phyloP scores from a whole-genome alignment of 2,888 invertebrate species.

The Sinotaia quadrata region DNA sequence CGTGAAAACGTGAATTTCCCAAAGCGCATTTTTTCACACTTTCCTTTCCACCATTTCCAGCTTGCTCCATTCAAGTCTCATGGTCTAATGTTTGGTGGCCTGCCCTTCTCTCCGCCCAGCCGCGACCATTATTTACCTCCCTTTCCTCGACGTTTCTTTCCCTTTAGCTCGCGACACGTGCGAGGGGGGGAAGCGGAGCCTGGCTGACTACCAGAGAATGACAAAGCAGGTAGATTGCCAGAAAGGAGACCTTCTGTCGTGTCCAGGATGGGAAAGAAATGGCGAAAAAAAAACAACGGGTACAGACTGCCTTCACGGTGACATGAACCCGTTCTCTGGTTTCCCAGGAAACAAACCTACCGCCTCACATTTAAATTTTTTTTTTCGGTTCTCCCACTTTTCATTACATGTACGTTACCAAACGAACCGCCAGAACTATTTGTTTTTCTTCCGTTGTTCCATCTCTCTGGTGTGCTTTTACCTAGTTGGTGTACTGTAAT shows the following conservation, averaged over 20 bases:
- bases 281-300: too few species aligned
- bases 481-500: too few species aligned
- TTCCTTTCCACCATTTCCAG: not conserved
- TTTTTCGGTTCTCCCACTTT: too few species aligned
- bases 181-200: not conserved
- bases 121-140: slow-evolving; percentile 4
- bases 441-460: too few species aligned
- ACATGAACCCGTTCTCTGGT: too few species aligned
- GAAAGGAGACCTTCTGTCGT: not conserved
- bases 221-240: not conserved
- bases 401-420: too few species aligned
- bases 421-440: too few species aligned
- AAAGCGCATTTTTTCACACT: not conserved
- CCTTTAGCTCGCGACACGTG: not conserved
- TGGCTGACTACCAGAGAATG: not conserved
- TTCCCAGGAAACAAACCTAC: too few species aligned
- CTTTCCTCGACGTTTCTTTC: not conserved
- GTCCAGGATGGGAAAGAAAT: too few species aligned
- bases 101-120: not conserved
- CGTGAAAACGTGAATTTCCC: not conserved
- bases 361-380: too few species aligned
- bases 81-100: slow-evolving; percentile 5
- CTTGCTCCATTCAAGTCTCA: not conserved
- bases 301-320: too few species aligned
- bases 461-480: too few species aligned